Evolutionary conservation across 2,113 vertebrate species (phyloP), one percentile per base, ranked within the genome.

Genomic region (Sprattus sprattus): DNA sequence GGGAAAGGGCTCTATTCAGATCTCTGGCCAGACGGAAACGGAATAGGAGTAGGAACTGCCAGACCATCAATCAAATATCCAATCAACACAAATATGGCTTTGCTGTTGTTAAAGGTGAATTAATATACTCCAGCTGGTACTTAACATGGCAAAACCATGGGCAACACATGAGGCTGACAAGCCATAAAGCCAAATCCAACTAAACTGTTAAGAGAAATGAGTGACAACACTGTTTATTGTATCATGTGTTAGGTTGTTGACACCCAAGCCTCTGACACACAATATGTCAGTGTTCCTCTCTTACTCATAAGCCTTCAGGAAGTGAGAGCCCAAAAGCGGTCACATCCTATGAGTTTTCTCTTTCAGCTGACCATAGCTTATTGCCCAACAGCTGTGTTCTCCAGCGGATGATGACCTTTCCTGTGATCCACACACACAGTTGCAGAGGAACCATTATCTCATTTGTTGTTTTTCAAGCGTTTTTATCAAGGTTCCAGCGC

Each of bases 1-100:
- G 87, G 84, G 78, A 71, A 45, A 85, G 86, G 89, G 82, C 83
- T 83, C 90, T 64, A 1, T 85, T 91, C 82, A 88, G 47, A 89
- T 75, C 81, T 4, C 9, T 50, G 86, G 87, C 91, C 93, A 93
- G 90, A 91, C 93, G 91, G 90, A 92, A 83, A 85, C 47, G 64
- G 86, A 20, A 57, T 28, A 13, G 64, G 28, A 78, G 71, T 75
- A 75, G 9, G 25, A 13, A 71, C 28, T 9, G 9, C 28, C 32
- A 44, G 25, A 39, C 16, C 15, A 2, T 71, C 32, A 78, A 60
- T 60, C 18, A 60, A 60, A 60, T 22, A 20, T 6, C 18, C 6
- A 60, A 60, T 60, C 1, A 60, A 78, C 9, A 16, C 28, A 39
- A 78, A 39, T 4, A 44, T 78, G 67, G 28, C 7, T 90, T 90